Percentiles rank a stretch among this genome's conserved stretches.
phyloP scores from a whole-genome alignment of 2,888 invertebrate species.

The Morpho helenor region DNA sequence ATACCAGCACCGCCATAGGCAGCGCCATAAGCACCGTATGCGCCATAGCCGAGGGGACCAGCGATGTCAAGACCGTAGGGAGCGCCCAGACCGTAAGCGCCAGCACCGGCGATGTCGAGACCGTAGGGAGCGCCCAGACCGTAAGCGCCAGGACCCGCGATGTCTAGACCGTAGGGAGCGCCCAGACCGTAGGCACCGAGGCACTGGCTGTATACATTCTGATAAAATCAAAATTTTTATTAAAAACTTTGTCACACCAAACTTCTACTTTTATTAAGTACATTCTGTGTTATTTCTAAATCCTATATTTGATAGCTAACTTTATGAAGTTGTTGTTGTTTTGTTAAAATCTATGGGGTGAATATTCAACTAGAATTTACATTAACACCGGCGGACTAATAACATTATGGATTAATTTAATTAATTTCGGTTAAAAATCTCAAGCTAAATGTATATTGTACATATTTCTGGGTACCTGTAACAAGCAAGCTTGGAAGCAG shows the following conservation, averaged over 20 bases:
- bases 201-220: slow-evolving; percentile 10
- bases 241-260: too few relatives aligned
- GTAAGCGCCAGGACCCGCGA: too few relatives aligned
- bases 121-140: slow-evolving; percentile 1
- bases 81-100: slow-evolving; percentile 2
- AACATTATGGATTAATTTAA: too few relatives aligned
- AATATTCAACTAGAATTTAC: too few relatives aligned
- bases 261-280: too few relatives aligned
- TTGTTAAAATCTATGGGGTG: too few relatives aligned
- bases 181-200: too few relatives aligned
- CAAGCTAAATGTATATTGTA: background rate
- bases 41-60: background rate
- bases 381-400: background rate
- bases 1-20: background rate
- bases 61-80: background rate
- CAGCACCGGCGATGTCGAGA: background rate
- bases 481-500: slow-evolving; percentile 43
- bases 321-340: too few relatives aligned
- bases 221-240: background rate
- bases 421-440: background rate
- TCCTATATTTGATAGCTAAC: too few relatives aligned
- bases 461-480: slow-evolving; percentile 32
- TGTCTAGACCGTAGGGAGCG: too few relatives aligned
- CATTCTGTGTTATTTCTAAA: too few relatives aligned
- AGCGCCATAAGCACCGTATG: slow-evolving; percentile 5